Conservation (phyloP, 2,888 invertebrate genomes). For the Mycalesis mineus region DNA sequence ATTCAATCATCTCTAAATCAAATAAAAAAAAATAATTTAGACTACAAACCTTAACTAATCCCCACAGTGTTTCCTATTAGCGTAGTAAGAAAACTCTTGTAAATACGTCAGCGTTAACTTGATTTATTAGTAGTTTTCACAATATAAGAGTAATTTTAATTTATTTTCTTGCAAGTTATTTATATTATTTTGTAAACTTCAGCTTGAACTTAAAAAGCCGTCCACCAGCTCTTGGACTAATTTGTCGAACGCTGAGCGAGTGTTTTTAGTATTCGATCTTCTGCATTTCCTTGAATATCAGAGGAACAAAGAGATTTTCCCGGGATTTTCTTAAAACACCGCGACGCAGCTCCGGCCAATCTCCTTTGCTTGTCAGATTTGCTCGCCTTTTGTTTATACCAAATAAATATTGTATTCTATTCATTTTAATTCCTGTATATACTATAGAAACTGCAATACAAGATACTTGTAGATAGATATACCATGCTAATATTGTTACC, state of each 20-base stretch:
- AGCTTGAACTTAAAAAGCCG: not conserved
- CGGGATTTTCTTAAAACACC: slow-evolving; percentile 12
- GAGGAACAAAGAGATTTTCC: slow-evolving; percentile 22
- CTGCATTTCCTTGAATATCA: slow-evolving; percentile 23
- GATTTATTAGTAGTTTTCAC: too few relatives aligned
- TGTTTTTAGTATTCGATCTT: slow-evolving; percentile 27
- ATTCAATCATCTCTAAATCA: too few relatives aligned
- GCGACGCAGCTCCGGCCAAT: slow-evolving; percentile 3
- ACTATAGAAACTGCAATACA: too few relatives aligned
- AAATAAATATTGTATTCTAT: not conserved
- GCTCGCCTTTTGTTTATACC: not conserved
- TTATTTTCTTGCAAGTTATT: too few relatives aligned
- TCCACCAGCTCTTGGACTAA: not conserved
- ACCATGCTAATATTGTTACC: too few relatives aligned
- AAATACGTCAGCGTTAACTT: too few relatives aligned
- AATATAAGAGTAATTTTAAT: too few relatives aligned
- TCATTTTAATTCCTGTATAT: not conserved
- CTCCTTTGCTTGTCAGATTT: slow-evolving; percentile 7
- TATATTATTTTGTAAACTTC: not conserved
- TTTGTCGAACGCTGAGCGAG: slow-evolving; percentile 20
- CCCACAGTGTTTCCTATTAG: too few relatives aligned
- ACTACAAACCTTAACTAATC: too few relatives aligned
- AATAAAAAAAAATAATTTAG: too few relatives aligned
- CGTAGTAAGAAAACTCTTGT: too few relatives aligned
- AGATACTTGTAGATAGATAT: too few relatives aligned